These are phyloP conservation scores for Sarcophaga rosellei DNA, from an alignment of 2,888 invertebrate genomes.

Conservation along the genomic window DNA sequence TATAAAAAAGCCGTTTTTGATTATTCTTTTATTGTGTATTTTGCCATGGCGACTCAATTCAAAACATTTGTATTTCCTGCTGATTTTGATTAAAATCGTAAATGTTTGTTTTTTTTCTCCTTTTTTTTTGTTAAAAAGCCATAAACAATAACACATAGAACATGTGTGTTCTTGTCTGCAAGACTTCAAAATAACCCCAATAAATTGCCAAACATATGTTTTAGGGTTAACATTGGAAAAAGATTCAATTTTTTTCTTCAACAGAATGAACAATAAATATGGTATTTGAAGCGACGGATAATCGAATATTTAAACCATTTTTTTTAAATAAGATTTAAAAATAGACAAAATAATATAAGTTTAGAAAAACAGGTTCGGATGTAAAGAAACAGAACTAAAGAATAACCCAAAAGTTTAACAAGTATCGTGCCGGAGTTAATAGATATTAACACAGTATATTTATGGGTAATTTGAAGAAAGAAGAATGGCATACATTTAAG, in stretches of 20 bases:
- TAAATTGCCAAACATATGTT: constrained; percentile 14
- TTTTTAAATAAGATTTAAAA: no score
- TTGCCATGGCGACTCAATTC: not conserved
- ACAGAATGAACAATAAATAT: no score
- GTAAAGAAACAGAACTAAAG: no score
- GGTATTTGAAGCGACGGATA: no score
- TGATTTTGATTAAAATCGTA: constrained; percentile 34
- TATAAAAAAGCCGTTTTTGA: not conserved
- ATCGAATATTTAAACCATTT: no score
- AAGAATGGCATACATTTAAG: no score
- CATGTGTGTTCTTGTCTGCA: constrained; percentile 21
- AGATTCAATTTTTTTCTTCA: not conserved
- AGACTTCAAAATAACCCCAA: constrained; percentile 37
- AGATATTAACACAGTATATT: no score
- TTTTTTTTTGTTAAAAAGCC: not conserved
- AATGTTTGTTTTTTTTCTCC: not conserved
- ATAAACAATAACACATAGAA: constrained; percentile 16
- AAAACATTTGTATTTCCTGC: constrained; percentile 18
- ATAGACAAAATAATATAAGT: no score
- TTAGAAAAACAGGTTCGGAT: no score
- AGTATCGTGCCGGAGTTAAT: no score
- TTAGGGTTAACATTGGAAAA: not conserved
- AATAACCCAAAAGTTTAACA: no score
- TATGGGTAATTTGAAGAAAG: no score
- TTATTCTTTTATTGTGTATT: not conserved